Evolutionary conservation across 2,797 vertebrate species (phyloP).

Genomic region (Myripristis murdjan): DNA sequence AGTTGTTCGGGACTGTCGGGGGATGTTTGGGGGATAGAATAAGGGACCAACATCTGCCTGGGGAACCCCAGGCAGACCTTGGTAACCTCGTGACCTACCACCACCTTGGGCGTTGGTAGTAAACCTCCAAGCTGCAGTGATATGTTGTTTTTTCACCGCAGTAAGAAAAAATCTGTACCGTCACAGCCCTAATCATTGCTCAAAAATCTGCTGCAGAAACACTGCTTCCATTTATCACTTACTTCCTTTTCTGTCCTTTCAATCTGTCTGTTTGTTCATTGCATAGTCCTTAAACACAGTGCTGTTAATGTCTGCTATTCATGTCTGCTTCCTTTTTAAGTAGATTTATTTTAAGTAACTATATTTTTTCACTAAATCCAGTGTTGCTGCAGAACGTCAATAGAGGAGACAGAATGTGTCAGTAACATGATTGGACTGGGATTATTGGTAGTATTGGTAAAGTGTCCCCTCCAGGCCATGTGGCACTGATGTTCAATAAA

Average conservation of each 20-base stretch:
- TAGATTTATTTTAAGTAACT: background rate
- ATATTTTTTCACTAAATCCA: conserved; percentile 14
- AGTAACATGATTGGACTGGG: conserved; percentile 4
- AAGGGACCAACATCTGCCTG: too few species aligned
- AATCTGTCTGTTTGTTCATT: background rate
- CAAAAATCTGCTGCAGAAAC: conserved; percentile 1
- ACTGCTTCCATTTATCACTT: background rate
- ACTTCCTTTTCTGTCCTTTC: background rate
- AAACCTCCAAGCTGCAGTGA: too few species aligned
- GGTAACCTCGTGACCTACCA: too few species aligned
- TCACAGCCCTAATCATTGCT: too few species aligned
- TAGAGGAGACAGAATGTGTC: background rate
- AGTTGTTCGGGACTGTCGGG: too few species aligned
- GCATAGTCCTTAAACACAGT: conserved; percentile 29
- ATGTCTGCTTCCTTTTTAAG: background rate
- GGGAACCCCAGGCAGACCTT: too few species aligned
- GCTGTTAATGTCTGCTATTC: background rate
- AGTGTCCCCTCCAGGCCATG: conserved; percentile 1
- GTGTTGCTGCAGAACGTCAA: conserved; percentile 20
- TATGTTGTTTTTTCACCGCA: too few species aligned
- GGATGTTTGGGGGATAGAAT: too few species aligned
- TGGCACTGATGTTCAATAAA: conserved; percentile 70
- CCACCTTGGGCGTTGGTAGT: too few species aligned
- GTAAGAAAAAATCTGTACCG: too few species aligned
- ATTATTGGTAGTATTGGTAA: conserved; percentile 24